These are phyloP conservation scores for Heterohyrax brucei DNA, from an alignment of 2,797 vertebrate species.

Conservation along the genomic window DNA sequence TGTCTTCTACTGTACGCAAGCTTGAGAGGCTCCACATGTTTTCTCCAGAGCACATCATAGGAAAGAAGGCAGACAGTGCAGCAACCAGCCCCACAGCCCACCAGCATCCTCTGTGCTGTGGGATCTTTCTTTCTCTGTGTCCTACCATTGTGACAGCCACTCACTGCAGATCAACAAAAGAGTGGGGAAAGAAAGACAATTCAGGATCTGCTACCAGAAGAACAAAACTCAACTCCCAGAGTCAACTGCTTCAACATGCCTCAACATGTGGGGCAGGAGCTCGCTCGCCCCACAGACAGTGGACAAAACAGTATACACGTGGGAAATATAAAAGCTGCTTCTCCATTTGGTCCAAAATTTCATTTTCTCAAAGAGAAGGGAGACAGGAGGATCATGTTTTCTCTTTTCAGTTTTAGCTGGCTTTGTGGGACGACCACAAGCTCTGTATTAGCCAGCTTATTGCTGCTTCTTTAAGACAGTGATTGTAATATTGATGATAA, in stretches of 20 bases:
- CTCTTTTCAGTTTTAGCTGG: not conserved
- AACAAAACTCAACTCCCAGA: not conserved
- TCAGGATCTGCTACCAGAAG: not conserved
- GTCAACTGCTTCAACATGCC: not conserved
- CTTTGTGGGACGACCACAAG: not conserved
- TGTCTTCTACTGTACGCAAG: not conserved
- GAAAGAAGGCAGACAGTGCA: not conserved
- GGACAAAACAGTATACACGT: not conserved
- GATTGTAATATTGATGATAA: slow-evolving; percentile 70
- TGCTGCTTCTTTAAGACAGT: slow-evolving; percentile 58
- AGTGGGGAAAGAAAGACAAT: not conserved
- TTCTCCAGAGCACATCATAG: not conserved
- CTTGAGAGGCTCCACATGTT: not conserved
- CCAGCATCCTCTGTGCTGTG: not conserved
- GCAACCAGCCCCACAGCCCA: not conserved
- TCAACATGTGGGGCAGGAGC: not conserved
- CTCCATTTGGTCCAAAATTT: not conserved
- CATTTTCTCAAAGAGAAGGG: not conserved
- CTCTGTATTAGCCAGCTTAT: not conserved
- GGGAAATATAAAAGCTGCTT: not conserved
- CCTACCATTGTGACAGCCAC: no score
- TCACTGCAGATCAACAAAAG: not conserved
- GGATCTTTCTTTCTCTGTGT: not conserved
- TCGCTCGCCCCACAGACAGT: not conserved
- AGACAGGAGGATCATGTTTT: not conserved